Conservation (phyloP, 2,797 vertebrate species). For the Falco cherrug region DNA sequence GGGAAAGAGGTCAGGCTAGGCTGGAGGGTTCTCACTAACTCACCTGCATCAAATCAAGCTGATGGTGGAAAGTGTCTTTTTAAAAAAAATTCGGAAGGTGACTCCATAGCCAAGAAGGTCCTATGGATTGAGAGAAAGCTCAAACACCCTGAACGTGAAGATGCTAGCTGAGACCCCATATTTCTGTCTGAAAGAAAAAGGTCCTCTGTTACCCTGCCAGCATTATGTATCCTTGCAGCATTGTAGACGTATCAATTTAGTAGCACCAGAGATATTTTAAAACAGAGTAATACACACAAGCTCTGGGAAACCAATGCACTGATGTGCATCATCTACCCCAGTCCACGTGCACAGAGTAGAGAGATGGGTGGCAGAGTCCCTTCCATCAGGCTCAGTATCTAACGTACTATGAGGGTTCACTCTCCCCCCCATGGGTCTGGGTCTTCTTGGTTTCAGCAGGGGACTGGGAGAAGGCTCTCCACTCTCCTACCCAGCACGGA, state of each 20-base stretch:
- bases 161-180: neutral
- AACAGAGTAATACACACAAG: neutral
- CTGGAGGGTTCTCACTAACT: neutral
- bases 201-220: neutral
- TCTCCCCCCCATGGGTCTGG: neutral
- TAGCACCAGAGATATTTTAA: neutral
- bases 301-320: neutral
- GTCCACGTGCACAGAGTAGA: accelerated
- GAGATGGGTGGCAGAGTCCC: neutral
- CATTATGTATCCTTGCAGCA: neutral
- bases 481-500: accelerated
- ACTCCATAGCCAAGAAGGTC: neutral
- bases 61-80: neutral
- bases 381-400: neutral
- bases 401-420: neutral
- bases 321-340: accelerated
- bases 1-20: neutral
- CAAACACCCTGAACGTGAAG: neutral
- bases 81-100: neutral
- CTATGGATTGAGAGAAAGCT: neutral
- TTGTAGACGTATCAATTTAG: neutral
- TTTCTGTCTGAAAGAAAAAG: neutral
- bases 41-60: neutral
- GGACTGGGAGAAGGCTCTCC: neutral
- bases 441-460: neutral